A percentile compares a stretch with the other conserved stretches of the same genome.
Conservation (phyloP, 2,113 vertebrate genomes). For the Alexandromys fortis region DNA sequence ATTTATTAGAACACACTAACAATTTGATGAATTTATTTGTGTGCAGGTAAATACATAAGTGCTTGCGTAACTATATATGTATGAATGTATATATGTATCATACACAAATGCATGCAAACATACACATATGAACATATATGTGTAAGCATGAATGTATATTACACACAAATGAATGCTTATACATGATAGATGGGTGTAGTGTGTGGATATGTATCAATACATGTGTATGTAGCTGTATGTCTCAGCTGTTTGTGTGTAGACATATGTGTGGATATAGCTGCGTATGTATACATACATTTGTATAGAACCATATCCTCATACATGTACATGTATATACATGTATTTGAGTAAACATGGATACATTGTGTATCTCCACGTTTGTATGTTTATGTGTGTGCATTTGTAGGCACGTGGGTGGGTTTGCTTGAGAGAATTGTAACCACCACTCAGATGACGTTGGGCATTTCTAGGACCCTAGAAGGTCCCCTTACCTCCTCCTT, state of each 20-base stretch:
- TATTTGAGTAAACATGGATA: not conserved
- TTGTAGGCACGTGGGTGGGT: not conserved
- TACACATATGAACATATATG: not conserved
- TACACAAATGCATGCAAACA: not conserved
- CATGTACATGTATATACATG: no score
- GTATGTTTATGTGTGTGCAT: not conserved
- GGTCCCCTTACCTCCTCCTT: not conserved
- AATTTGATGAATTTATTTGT: constrained; percentile 6
- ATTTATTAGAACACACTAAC: not conserved
- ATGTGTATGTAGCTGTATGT: not conserved
- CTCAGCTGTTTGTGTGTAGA: not conserved
- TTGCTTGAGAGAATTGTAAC: not conserved
- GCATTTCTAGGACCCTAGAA: not conserved
- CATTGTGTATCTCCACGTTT: not conserved
- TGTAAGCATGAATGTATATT: not conserved
- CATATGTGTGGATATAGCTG: not conserved
- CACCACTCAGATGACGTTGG: not conserved
- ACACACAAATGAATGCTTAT: not conserved
- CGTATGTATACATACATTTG: no score
- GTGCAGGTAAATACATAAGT: not conserved
- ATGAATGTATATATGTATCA: not conserved
- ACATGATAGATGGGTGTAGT: not conserved
- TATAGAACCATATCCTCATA: no score
- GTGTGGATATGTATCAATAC: no score
- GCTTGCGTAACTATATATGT: not conserved